These are phyloP conservation scores for Paraplagusia blochii DNA, from an alignment of 2,113 vertebrate species.

Conservation along the genomic window DNA sequence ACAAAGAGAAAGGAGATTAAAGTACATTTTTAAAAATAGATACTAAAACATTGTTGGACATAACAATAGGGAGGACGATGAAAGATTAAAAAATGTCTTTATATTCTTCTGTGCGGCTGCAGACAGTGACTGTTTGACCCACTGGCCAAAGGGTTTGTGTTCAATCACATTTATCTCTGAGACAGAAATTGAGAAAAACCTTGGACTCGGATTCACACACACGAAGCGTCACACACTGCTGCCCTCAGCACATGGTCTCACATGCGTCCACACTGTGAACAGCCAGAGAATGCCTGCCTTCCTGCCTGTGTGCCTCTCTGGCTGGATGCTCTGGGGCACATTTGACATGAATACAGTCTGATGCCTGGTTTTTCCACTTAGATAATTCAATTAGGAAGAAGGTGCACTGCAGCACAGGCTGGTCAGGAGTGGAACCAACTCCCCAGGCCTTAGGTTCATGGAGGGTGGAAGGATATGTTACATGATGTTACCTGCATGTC, in stretches of 20 bases:
- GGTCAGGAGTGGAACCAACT: conserved; percentile 60
- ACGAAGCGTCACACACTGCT: conserved; percentile 24
- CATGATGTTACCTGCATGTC: conserved; percentile 58
- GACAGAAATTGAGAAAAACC: conserved; percentile 59
- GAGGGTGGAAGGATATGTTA: conserved; percentile 51
- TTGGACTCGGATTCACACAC: conserved; percentile 22
- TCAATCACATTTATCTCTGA: conserved; percentile 72
- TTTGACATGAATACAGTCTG: conserved; percentile 67
- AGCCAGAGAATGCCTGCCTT: conserved; percentile 45
- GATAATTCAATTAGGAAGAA: conserved; percentile 73
- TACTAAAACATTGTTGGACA: conserved; percentile 20
- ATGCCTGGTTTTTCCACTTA: conserved; percentile 64
- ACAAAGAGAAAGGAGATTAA: conserved; percentile 2
- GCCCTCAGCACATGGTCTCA: conserved; percentile 40
- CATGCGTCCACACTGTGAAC: conserved; percentile 46
- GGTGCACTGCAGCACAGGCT: conserved; percentile 48
- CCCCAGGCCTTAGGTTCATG: conserved; percentile 55
- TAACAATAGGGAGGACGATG: conserved; percentile 29
- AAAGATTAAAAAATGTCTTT: conserved; percentile 51
- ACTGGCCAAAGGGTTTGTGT: conserved; percentile 63
- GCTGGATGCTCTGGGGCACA: conserved; percentile 58
- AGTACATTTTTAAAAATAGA: not conserved
- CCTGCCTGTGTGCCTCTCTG: conserved; percentile 27
- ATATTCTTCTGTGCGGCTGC: conserved; percentile 58
- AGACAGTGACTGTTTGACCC: conserved; percentile 58